phyloP scores from a whole-genome alignment of 2,797 vertebrate species.

The Amniataba percoides region DNA sequence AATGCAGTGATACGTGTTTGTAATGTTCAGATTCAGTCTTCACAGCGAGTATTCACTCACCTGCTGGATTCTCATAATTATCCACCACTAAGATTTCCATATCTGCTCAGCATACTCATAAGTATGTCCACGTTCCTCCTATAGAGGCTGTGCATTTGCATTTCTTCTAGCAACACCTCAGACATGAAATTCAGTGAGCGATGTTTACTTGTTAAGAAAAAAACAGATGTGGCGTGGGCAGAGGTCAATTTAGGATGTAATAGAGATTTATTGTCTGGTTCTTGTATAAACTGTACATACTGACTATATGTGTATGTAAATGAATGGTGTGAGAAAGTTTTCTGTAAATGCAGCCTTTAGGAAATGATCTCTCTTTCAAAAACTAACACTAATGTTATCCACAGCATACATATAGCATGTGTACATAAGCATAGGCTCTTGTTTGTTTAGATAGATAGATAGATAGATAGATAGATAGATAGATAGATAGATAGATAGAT shows the following conservation, averaged over 20 bases:
- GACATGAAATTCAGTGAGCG: neutral
- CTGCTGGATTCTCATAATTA: neutral
- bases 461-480: no score
- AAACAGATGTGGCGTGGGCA: no score
- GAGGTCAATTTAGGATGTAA: no score
- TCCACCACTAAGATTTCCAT: conserved; percentile 5
- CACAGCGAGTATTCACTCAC: neutral
- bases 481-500: no score
- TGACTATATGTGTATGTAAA: no score
- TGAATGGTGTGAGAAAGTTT: neutral
- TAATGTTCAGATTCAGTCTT: neutral
- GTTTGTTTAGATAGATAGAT: no score
- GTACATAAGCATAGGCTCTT: no score
- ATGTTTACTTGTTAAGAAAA: no score
- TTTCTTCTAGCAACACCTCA: conserved; percentile 8
- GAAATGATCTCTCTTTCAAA: neutral
- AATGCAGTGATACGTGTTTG: neutral
- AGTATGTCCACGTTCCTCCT: neutral
- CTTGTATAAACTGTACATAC: no score
- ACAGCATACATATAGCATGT: neutral
- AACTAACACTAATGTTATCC: no score
- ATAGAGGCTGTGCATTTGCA: conserved; percentile 26
- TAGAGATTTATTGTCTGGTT: no score
- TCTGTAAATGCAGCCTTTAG: neutral
- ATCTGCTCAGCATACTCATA: neutral